These are phyloP conservation scores for Batillaria attramentaria DNA, from an alignment of 1,140 invertebrate species.

Conservation along the genomic window DNA sequence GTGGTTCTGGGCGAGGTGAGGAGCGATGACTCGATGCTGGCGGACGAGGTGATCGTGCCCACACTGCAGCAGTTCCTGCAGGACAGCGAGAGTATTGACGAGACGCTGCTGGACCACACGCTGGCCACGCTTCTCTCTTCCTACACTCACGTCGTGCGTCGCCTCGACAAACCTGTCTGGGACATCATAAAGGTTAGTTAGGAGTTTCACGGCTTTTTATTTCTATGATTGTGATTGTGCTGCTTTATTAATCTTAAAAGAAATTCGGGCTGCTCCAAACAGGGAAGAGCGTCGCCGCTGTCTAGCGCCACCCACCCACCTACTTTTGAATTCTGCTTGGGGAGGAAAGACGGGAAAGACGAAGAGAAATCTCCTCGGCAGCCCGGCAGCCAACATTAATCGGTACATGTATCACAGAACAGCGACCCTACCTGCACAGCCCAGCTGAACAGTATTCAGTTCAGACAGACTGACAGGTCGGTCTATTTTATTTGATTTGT, in stretches of 20 bases:
- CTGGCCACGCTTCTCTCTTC: slow-evolving; percentile 16
- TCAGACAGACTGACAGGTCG: too few relatives aligned
- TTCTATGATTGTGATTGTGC: neutral
- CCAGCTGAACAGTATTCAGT: too few relatives aligned
- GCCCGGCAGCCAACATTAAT: too few relatives aligned
- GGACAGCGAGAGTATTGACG: slow-evolving; percentile 9
- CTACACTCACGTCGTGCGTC: slow-evolving; percentile 16
- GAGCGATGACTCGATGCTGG: slow-evolving; percentile 10
- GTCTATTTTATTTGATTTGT: too few relatives aligned
- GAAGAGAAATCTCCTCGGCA: too few relatives aligned
- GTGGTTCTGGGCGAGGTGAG: slow-evolving; percentile 16
- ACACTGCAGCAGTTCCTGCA: slow-evolving; percentile 7
- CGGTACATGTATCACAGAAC: too few relatives aligned
- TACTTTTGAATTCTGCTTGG: too few relatives aligned
- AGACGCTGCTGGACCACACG: slow-evolving; percentile 14
- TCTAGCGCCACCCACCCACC: too few relatives aligned
- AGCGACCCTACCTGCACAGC: too few relatives aligned
- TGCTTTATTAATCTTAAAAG: neutral
- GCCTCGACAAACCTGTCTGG: neutral
- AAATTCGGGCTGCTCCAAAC: too few relatives aligned
- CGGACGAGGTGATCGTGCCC: slow-evolving; percentile 15
- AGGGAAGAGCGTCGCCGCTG: too few relatives aligned
- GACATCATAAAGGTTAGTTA: slow-evolving; percentile 6
- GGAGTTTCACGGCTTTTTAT: neutral
- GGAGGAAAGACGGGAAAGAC: too few relatives aligned